Evolutionary conservation across 2,888 invertebrate species (phyloP).

Genomic region (Hydropsyche betteni): DNA sequence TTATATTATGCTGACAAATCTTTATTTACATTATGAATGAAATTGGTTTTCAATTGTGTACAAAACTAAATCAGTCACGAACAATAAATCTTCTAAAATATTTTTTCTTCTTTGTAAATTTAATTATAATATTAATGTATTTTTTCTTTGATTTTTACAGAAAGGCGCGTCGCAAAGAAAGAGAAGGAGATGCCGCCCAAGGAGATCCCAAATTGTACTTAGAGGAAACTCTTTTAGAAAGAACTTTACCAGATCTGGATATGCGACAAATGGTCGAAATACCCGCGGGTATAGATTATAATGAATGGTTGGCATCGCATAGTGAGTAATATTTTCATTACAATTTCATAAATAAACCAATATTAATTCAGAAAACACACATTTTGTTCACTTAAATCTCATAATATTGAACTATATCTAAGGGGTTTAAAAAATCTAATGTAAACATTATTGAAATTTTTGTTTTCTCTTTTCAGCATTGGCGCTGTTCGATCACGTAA

Average conservation of each 20-base stretch:
- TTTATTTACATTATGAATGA: too few species aligned
- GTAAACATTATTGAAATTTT: neutral
- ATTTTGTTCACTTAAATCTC: neutral
- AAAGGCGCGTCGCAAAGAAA: constrained; percentile 97
- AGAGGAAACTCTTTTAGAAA: constrained; percentile 92
- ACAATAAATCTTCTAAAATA: neutral
- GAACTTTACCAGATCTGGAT: constrained; percentile 93
- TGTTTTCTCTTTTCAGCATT: constrained; percentile 72
- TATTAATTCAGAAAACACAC: too few species aligned
- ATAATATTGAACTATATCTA: neutral
- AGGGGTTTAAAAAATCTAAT: neutral
- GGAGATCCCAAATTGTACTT: constrained; percentile 94
- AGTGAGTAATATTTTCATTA: constrained; percentile 70
- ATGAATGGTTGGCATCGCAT: constrained; percentile 99
- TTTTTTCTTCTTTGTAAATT: neutral
- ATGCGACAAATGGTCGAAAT: constrained; percentile 93
- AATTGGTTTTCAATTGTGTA: too few species aligned
- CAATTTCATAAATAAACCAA: too few species aligned
- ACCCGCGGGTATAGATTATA: constrained; percentile 95
- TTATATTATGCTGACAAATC: too few species aligned
- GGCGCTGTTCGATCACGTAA: constrained; percentile 99
- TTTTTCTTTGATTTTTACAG: constrained; percentile 65
- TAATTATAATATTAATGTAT: constrained; percentile 7
- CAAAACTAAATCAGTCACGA: too few species aligned
- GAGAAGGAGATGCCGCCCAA: constrained; percentile 78